phyloP scores from a whole-genome alignment of 2,888 invertebrate species.

The Xylota sylvarum region DNA sequence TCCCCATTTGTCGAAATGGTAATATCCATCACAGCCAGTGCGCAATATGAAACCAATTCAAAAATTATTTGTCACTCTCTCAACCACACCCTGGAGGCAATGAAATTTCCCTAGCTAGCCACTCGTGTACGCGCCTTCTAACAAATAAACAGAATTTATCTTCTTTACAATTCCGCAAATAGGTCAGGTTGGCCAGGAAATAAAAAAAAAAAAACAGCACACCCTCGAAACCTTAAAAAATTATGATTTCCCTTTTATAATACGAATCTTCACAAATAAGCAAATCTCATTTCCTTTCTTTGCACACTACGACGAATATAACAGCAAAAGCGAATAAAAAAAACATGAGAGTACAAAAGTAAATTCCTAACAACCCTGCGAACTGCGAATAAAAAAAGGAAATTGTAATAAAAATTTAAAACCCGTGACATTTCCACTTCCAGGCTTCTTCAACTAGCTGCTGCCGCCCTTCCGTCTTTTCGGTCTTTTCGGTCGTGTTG shows the following conservation, averaged over 20 bases:
- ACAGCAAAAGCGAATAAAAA: conserved; percentile 7
- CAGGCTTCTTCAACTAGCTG: conserved; percentile 1
- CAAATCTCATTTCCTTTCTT: conserved; percentile 51
- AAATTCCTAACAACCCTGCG: conserved; percentile 55
- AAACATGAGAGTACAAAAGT: conserved; percentile 20
- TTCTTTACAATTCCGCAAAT: conserved; percentile 6
- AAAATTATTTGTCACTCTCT: neutral
- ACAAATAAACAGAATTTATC: conserved; percentile 19
- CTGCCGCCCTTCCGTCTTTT: neutral
- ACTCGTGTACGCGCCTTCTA: neutral
- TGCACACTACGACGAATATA: neutral
- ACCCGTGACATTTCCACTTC: conserved; percentile 67
- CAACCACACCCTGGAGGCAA: neutral
- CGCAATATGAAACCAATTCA: conserved; percentile 3
- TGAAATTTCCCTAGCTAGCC: neutral
- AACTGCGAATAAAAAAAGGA: conserved; percentile 27
- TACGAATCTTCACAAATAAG: conserved; percentile 24
- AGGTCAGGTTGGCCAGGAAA: conserved; percentile 43
- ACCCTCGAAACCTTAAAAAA: conserved; percentile 28
- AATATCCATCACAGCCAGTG: neutral
- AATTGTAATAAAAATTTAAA: conserved; percentile 68
- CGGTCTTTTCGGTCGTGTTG: too few relatives aligned
- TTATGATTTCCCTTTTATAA: conserved; percentile 39
- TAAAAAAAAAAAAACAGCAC: conserved; percentile 13
- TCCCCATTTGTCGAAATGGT: neutral